Percentiles rank a stretch among this genome's conserved stretches.
Evolutionary conservation across 1,140 invertebrate genomes (phyloP).

Genomic region (Drosophila erecta): DNA sequence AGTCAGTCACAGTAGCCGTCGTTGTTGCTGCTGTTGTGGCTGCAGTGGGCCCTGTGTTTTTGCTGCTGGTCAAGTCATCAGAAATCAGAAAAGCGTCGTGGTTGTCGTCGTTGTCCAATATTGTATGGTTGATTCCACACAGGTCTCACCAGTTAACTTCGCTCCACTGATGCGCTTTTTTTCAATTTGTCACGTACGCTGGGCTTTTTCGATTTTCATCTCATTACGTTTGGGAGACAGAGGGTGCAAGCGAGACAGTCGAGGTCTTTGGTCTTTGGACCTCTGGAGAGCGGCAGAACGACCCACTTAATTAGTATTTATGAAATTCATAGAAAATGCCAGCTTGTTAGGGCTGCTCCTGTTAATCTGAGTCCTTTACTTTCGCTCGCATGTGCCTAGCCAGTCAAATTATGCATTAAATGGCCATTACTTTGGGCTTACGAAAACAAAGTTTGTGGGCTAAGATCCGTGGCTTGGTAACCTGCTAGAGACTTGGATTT

Average conservation of each 20-base stretch:
- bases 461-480: conserved; percentile 21
- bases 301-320: conserved; percentile 80
- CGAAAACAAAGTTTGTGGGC: conserved; percentile 52
- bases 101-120: conserved; percentile 68
- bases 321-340: conserved; percentile 76
- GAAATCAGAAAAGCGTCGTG: conserved; percentile 68
- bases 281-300: not conserved
- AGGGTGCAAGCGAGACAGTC: not conserved
- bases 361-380: conserved; percentile 46
- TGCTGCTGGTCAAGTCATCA: conserved; percentile 67
- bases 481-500: not conserved
- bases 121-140: conserved; percentile 81
- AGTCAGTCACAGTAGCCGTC: conserved; percentile 64
- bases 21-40: conserved; percentile 20
- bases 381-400: conserved; percentile 63
- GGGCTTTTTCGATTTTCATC: conserved; percentile 68
- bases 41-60: conserved; percentile 26
- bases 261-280: not conserved
- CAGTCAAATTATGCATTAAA: conserved; percentile 80
- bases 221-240: conserved; percentile 53
- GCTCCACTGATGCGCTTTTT: conserved; percentile 82
- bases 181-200: conserved; percentile 84
- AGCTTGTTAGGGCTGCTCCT: conserved; percentile 26
- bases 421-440: conserved; percentile 44
- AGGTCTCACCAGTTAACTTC: conserved; percentile 82